A percentile compares a stretch with the other conserved stretches of the same genome.
Conservation (phyloP, 2,888 invertebrate species). For the Hypolimnas misippus region DNA sequence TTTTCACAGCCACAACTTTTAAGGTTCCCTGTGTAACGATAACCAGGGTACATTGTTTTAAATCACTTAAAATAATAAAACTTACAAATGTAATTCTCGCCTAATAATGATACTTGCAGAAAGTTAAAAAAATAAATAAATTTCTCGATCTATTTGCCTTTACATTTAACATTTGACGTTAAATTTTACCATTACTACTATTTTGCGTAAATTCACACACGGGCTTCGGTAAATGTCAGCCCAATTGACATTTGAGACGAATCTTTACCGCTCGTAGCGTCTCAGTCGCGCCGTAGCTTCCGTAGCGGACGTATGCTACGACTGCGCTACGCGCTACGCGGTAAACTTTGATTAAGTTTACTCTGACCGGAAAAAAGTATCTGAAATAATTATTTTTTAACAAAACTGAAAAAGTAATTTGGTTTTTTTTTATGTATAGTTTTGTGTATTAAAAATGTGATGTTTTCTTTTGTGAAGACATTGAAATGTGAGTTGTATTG, state of each 20-base stretch:
- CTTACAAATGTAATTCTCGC: no score
- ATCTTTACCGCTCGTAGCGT: slow-evolving; percentile 18
- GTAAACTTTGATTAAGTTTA: slow-evolving; percentile 29
- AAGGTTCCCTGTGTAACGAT: no score
- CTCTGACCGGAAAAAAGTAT: slow-evolving; percentile 5
- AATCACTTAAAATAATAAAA: no score
- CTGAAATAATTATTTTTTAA: neutral
- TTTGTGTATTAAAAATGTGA: slow-evolving; percentile 4
- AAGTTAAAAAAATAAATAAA: no score
- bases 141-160: no score
- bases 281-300: slow-evolving; percentile 40
- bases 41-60: no score
- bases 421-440: neutral
- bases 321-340: slow-evolving; percentile 21
- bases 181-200: no score
- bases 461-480: neutral
- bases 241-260: neutral
- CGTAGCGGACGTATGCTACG: slow-evolving; percentile 40
- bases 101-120: no score
- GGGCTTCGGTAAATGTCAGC: neutral
- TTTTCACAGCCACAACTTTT: no score
- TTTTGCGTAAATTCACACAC: neutral
- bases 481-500: neutral
- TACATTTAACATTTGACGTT: no score
- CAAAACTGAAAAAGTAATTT: neutral